Base-by-base conservation (phyloP, 2,888 invertebrate genomes). In the Camptogramma bilineatum region DNA sequence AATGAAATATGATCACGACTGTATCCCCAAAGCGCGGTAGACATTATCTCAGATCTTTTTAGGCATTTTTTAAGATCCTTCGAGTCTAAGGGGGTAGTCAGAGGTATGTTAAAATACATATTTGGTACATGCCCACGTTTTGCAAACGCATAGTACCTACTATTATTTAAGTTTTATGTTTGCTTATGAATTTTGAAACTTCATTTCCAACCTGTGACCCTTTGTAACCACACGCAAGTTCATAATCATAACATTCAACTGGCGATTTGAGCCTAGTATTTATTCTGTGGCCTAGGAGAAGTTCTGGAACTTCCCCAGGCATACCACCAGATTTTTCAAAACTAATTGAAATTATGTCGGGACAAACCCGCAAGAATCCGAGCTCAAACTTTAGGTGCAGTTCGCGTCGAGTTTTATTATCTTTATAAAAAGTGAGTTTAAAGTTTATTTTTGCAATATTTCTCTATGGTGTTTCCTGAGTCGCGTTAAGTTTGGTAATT, bases 401-500 rank as follows among this genome's bases (percentile, higher is more conserved):
- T 80, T 73, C 64, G 69, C 60, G 63, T 64, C 69, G 65, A 77
- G 73, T 81, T 82, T 85, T 83, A 83, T 85, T 85, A 82, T 84
- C 79, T 79, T 79, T 77, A 81, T 83, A 61, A 61, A 60, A 57
- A 59, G 47, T 53, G 17, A 21, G 31, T 28, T 28, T 28, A 13
- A 50, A 53, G 57, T 51, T 78, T 76, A 79, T 80, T 80, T 81
- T 81, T 65, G 78, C 75, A 66, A 81, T 82, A 83, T 83, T 83
- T 81, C 74, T 74, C 75, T 62, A 74, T 76, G 79, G 79, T 79
- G 78, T 82, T 85, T 79, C 80, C 79, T 72, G 76, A 75, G 77
- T 82, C 80, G 78, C 68, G 72, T 82, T 82, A 86, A 88, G 86
- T 88, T 89, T 76, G 82, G 85, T 88, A 89, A 90, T 90, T 89